phyloP scores from a whole-genome alignment of 53 echinoderm and acorn worm species.

The Luidia sarsii region DNA sequence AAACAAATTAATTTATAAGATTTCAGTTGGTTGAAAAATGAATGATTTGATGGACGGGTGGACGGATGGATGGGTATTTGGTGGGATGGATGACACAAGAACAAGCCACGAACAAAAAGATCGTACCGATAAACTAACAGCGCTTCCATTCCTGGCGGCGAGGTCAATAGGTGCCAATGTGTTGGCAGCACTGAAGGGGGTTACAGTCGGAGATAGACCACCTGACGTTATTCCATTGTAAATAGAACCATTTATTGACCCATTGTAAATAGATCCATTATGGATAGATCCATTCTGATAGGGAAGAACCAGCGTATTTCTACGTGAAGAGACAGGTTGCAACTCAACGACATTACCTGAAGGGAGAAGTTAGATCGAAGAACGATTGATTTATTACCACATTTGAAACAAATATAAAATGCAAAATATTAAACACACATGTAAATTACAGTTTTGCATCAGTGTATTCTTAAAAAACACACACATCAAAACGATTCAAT shows the following conservation, averaged over 20 bases:
- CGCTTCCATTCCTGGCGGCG: slow-evolving; percentile 62
- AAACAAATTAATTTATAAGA: not conserved
- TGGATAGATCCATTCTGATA: slow-evolving; percentile 18
- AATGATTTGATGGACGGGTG: no score
- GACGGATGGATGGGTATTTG: no score
- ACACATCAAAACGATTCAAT: not conserved
- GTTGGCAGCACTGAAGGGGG: slow-evolving; percentile 37
- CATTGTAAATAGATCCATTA: slow-evolving; percentile 12
- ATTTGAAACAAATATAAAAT: no score
- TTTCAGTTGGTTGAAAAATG: no score
- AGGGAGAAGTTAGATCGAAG: no score
- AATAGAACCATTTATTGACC: slow-evolving; percentile 8
- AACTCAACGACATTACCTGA: slow-evolving; percentile 21
- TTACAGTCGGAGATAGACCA: slow-evolving; percentile 19
- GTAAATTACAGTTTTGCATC: no score
- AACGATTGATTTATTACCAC: no score
- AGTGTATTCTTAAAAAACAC: no score
- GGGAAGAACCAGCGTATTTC: not conserved
- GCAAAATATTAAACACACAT: no score
- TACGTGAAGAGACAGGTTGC: not conserved
- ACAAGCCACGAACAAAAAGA: no score
- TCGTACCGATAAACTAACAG: slow-evolving; percentile 67
- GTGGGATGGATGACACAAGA: no score
- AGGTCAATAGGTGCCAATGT: slow-evolving; percentile 9
- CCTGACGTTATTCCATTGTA: not conserved